Evolutionary conservation across 2,888 invertebrate genomes (phyloP), one percentile per base, ranked within the genome.

Genomic region (Epiblema foenella): DNA sequence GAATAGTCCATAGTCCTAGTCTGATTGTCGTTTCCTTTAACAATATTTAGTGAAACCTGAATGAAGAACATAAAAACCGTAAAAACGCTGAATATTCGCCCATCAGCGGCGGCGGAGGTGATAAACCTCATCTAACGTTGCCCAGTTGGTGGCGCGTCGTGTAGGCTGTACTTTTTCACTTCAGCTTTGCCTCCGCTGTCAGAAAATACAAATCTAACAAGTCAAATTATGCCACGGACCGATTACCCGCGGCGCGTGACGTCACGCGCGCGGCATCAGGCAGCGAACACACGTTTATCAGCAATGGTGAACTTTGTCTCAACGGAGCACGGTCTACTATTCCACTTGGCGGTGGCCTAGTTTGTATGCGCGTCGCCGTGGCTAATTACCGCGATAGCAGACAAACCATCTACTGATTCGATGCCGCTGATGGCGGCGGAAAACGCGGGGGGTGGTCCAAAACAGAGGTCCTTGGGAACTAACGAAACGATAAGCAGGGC

Each of bases 351-450:
- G 8, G 33, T 33, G 51, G 29, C 9, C 15, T 51, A 17, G 51
- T 52, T 37, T n/a, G 52, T 64, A 64, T 64, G 51, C 63, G 52
- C 63, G 52, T 5, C 52, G 52, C 8, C 11, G 37, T 20, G 15
- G 18, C 33, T 52, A 52, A 64, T 64, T 52, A 52, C 33, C 24
- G 52, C 33, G 63, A 52, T 52, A 64, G 63, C 20, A 63, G 63
- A 62, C 49, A 51, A 62, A 64, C 63, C 51, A 18, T 24, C 42
- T 17, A 17, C 33, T 15, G 62, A 63, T 63, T 63, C 51, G 51
- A 37, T 63, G 63, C 51, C 20, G 17, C n/a, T n/a, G n/a, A n/a
- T n/a, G n/a, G 8, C 29, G 18, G 33, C 33, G 20, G 8, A 18
- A 24, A 9, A 7, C 39, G 1, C 39, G 20, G 24, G 18, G 33